Conservation (phyloP, 2,113 vertebrate genomes). For the Mus pahari region DNA sequence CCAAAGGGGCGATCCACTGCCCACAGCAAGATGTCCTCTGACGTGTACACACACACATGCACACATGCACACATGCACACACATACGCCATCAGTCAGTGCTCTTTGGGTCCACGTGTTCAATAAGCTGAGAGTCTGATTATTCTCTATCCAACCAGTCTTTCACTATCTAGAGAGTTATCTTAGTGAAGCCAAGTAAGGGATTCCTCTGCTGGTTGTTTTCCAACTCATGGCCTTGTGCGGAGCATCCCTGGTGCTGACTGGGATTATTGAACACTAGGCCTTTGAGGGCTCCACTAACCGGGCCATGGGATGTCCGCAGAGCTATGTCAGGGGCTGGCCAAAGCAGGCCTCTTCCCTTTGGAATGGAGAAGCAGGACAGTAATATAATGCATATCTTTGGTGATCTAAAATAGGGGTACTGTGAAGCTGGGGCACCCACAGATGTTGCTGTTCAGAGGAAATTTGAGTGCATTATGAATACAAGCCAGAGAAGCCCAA, state of each 20-base stretch:
- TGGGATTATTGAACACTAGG: background rate
- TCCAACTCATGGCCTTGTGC: background rate
- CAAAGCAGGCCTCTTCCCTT: background rate
- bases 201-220: conserved; percentile 20
- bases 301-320: background rate
- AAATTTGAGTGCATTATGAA: background rate
- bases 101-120: background rate
- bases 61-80: background rate
- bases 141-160: background rate
- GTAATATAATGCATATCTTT: background rate
- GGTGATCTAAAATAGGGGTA: background rate
- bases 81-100: background rate
- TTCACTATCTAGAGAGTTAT: conserved; percentile 46
- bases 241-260: background rate
- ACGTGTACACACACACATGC: background rate
- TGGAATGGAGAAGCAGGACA: background rate
- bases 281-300: background rate
- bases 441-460: background rate
- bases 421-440: background rate
- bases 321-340: background rate
- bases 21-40: background rate
- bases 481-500: background rate
- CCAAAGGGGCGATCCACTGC: background rate
- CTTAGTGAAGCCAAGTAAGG: conserved; percentile 21
- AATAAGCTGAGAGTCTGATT: background rate